A percentile compares a stretch with the other conserved stretches of the same genome.
Evolutionary conservation across 2,113 vertebrate species (phyloP).

Genomic region (Sapajus apella): DNA sequence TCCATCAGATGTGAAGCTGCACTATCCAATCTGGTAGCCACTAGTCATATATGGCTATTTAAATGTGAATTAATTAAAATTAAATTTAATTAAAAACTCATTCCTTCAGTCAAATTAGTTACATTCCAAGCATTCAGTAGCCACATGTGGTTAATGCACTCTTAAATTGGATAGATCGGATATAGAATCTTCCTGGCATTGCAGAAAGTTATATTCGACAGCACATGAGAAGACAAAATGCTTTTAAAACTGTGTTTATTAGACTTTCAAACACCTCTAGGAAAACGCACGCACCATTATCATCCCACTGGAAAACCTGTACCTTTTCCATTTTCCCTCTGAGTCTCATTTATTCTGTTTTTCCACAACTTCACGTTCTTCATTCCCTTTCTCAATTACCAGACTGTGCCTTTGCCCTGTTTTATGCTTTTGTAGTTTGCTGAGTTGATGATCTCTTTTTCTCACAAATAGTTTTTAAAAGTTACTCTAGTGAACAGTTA

Average conservation of each 20-base stretch:
- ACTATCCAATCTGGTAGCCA: not conserved
- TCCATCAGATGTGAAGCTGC: not conserved
- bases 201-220: not conserved
- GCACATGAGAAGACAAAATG: not conserved
- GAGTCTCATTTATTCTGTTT: conserved; percentile 55
- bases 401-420: not conserved
- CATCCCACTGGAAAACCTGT: conserved; percentile 45
- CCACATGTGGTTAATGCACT: not conserved
- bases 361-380: not conserved
- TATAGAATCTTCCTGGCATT: not conserved
- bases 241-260: not conserved
- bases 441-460: not conserved
- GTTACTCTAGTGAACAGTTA: conserved; percentile 48
- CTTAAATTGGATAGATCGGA: not conserved
- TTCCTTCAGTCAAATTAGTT: not conserved
- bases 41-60: not conserved
- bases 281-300: not conserved
- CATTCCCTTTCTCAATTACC: conserved; percentile 54
- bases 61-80: conserved; percentile 14
- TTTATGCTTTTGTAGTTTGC: conserved; percentile 19
- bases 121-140: not conserved
- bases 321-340: conserved; percentile 37
- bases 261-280: conserved; percentile 31
- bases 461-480: conserved; percentile 44
- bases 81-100: conserved; percentile 4